Base-by-base conservation (phyloP, 2,888 invertebrate species). In the Leptopilina drosophilae region DNA sequence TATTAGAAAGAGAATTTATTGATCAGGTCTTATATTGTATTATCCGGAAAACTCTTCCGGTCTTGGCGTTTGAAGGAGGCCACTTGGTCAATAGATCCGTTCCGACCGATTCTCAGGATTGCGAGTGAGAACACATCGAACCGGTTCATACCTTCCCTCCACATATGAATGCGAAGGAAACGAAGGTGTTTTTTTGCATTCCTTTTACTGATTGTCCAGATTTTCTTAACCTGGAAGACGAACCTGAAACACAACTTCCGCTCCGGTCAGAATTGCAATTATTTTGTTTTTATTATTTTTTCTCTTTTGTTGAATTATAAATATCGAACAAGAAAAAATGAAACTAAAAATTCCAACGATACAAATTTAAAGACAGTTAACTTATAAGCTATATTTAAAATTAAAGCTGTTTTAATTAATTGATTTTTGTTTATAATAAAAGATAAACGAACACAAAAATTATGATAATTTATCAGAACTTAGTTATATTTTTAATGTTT, bases 71-170 rank as follows among this genome's bases (percentile, higher is more conserved):
- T 82, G 85, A 91, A 91, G 86, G 90, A 91, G 91, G 91, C 85
- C 90, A 91, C 91, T 91, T 91, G 91, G 91, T 91, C 91, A 91
- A 88, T 90, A 81, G 88, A 89, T 90, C 87, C 88, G 88, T 88
- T 90, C 88, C 89, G 87, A 88, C 87, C 87, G 88, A 90, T 90
- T 88, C 90, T 86, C 86, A 86, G 90, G 88, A 90, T 87, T 83
- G 83, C 85, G 83, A 88, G 88, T 89, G 89, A 91, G 90, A 90
- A 90, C 85, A 83, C 85, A 85, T 86, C 85, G 81, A 86, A 88
- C 88, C 87, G 87, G 88, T 89, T 89, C 80, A 78, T 80, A 73
- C 78, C 59, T 80, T 78, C 78, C 56, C 80, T 78, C 81, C 80
- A 77, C 82, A 80, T 79, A 80, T 83, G 77, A 62, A 66, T 80